phyloP scores from a whole-genome alignment of 2,113 vertebrate species.

The Rhagologus leucostigma region DNA sequence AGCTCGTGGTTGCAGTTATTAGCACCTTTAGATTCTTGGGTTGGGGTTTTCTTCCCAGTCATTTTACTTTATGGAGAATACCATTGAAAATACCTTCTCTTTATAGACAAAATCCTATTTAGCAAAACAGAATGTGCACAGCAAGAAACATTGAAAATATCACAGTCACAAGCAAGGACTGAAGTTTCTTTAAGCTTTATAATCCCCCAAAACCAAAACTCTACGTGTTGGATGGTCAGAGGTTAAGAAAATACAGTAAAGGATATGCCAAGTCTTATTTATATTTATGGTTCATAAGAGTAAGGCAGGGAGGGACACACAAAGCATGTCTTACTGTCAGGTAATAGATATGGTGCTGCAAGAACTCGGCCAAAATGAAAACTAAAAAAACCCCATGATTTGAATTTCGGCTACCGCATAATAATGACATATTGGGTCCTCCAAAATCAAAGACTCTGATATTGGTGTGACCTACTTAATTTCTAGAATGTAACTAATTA shows the following conservation, averaged over 20 bases:
- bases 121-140: not conserved
- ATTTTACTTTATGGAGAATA: not conserved
- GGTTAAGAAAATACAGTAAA: not conserved
- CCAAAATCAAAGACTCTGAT: not conserved
- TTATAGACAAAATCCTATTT: not conserved
- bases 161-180: not conserved
- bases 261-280: not conserved
- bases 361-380: not conserved
- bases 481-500: not conserved
- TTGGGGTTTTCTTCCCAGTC: not conserved
- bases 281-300: not conserved
- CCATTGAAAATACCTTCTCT: not conserved
- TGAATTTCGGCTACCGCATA: not conserved
- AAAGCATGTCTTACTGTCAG: not conserved
- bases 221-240: not conserved
- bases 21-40: not conserved
- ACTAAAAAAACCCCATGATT: not conserved
- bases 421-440: accelerated
- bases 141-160: not conserved
- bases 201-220: not conserved
- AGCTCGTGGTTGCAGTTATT: not conserved
- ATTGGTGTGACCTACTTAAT: not conserved
- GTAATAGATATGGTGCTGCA: not conserved
- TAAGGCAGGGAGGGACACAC: not conserved
- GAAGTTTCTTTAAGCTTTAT: not conserved